A percentile compares a stretch with the other conserved stretches of the same genome.
phyloP scores from a whole-genome alignment of 2,888 invertebrate genomes.

The Koerneria pararmatus region DNA sequence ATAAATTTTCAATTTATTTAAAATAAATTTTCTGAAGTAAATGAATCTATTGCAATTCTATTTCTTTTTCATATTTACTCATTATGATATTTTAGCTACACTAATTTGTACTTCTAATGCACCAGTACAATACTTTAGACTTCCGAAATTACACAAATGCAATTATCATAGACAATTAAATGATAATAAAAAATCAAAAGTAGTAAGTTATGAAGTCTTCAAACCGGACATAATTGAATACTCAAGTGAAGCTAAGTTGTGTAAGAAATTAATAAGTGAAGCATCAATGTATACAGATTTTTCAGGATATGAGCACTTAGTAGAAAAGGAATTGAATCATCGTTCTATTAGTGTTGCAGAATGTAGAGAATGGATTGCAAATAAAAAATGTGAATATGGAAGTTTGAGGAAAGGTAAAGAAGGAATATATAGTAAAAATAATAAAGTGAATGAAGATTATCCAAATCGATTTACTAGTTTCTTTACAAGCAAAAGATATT shows the following conservation, averaged over 20 bases:
- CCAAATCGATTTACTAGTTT: slow-evolving; percentile 41
- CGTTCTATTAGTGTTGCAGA: slow-evolving; percentile 29
- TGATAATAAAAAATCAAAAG: slow-evolving; percentile 24
- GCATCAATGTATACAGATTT: slow-evolving; percentile 37
- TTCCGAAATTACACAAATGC: slow-evolving; percentile 31
- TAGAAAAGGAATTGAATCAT: slow-evolving; percentile 37
- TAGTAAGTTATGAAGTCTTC: slow-evolving; percentile 33
- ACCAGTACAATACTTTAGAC: slow-evolving; percentile 31
- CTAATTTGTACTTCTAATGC: slow-evolving; percentile 27
- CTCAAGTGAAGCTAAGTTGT: slow-evolving; percentile 29
- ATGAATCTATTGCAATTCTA: slow-evolving; percentile 28
- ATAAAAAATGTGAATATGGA: slow-evolving; percentile 36
- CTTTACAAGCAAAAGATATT: slow-evolving; percentile 33
- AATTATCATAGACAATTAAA: slow-evolving; percentile 28
- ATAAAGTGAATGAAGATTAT: slow-evolving; percentile 38
- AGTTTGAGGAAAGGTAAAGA: slow-evolving; percentile 25
- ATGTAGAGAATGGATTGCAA: slow-evolving; percentile 37
- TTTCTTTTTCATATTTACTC: slow-evolving; percentile 29
- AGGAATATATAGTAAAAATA: slow-evolving; percentile 32
- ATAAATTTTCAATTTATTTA: slow-evolving; percentile 22
- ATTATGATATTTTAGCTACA: slow-evolving; percentile 18
- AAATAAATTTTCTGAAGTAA: slow-evolving; percentile 25
- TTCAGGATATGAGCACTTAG: slow-evolving; percentile 35
- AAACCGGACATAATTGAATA: slow-evolving; percentile 33
- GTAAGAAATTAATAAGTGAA: slow-evolving; percentile 30